A percentile compares a stretch with the other conserved stretches of the same genome.
These are phyloP conservation scores for Drosophila erecta DNA, from an alignment of 1,140 invertebrate genomes.

Conservation along the genomic window DNA sequence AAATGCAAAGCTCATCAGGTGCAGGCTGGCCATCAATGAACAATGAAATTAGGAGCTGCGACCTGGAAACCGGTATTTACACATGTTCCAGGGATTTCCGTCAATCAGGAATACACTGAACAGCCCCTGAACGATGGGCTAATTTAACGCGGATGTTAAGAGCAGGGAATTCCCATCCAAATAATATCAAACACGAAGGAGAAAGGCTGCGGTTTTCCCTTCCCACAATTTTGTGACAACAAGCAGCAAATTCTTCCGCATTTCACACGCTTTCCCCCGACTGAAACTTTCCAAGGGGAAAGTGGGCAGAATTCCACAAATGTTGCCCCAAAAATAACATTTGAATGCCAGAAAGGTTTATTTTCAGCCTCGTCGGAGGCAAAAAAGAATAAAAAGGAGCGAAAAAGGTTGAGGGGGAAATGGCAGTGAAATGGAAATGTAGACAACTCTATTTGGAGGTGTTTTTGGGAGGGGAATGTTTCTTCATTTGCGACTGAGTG, in stretches of 20 bases:
- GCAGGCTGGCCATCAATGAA: slow-evolving; percentile 32
- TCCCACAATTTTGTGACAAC: slow-evolving; percentile 35
- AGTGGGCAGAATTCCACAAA: slow-evolving; percentile 54
- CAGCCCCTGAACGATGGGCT: slow-evolving; percentile 24
- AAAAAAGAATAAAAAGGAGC: slow-evolving; percentile 29
- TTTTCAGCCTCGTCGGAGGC: slow-evolving; percentile 44
- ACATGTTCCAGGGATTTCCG: slow-evolving; percentile 1
- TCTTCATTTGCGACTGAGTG: slow-evolving; percentile 65
- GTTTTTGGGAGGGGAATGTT: slow-evolving; percentile 31
- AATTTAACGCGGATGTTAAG: slow-evolving; percentile 45
- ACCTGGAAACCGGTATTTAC: neutral
- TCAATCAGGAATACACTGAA: slow-evolving; percentile 44
- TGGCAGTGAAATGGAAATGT: slow-evolving; percentile 33
- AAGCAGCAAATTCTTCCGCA: slow-evolving; percentile 68
- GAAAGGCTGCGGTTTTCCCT: slow-evolving; percentile 50
- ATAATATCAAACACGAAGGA: neutral
- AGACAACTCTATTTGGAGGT: slow-evolving; percentile 61
- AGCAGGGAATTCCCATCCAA: slow-evolving; percentile 10
- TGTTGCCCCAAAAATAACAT: slow-evolving; percentile 74
- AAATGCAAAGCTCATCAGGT: slow-evolving; percentile 3
- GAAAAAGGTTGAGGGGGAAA: neutral
- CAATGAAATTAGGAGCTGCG: slow-evolving; percentile 46
- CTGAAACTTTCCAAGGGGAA: neutral
- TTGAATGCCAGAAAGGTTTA: slow-evolving; percentile 77
- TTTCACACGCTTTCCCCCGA: slow-evolving; percentile 62